A percentile compares a stretch with the other conserved stretches of the same genome.
phyloP scores from a whole-genome alignment of 2,113 vertebrate genomes.

The Psammodynastes pulverulentus region DNA sequence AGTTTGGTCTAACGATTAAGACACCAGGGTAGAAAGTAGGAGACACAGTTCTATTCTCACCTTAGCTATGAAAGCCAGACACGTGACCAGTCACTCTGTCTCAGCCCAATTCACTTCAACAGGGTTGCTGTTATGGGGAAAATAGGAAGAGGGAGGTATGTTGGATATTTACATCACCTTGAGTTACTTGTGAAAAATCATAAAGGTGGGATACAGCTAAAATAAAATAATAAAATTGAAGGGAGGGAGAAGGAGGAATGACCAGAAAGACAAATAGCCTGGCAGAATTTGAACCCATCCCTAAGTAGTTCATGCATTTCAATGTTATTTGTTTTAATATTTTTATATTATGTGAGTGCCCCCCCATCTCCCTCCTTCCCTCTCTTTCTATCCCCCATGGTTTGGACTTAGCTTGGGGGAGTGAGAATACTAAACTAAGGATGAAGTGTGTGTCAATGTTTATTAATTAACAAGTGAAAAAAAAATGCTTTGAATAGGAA shows the following conservation, averaged over 20 bases:
- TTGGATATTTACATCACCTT: neutral
- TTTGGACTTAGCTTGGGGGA: neutral
- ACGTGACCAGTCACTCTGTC: neutral
- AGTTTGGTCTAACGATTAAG: no score
- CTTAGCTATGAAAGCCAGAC: neutral
- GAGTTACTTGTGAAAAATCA: neutral
- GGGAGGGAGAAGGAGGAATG: neutral
- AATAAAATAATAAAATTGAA: neutral
- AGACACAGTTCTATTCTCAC: neutral
- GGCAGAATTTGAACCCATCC: constrained; percentile 30
- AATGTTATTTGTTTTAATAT: neutral
- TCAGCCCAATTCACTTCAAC: neutral
- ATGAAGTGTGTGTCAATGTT: constrained; percentile 8
- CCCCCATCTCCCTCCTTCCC: fast-evolving
- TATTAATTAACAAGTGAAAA: constrained; percentile 38
- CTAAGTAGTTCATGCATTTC: constrained; percentile 45
- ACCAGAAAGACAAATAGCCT: neutral
- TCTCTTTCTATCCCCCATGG: constrained; percentile 47
- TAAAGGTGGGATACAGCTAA: neutral
- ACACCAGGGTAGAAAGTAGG: neutral
- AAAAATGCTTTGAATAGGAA: neutral
- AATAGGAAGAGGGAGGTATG: neutral
- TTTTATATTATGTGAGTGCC: neutral
- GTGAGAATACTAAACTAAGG: constrained; percentile 13
- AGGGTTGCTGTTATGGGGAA: neutral